Percentiles rank a stretch among this genome's conserved stretches.
Conservation (phyloP, 2,113 vertebrate genomes). For the Dicrurus megarhynchus region DNA sequence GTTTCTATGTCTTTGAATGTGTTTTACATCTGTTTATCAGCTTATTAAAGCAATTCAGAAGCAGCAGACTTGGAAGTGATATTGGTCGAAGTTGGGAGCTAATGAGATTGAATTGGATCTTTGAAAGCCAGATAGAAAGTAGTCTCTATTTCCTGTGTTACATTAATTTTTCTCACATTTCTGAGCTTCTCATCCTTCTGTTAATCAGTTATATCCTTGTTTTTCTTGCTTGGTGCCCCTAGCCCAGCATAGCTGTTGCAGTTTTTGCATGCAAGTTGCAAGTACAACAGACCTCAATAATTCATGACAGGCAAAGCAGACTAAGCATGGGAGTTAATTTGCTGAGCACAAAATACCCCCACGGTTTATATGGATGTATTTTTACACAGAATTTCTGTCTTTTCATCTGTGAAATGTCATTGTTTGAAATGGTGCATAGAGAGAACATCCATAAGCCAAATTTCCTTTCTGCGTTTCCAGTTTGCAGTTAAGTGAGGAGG, state of each 20-base stretch:
- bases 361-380: not conserved
- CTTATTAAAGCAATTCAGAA: not conserved
- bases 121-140: not conserved
- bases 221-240: not conserved
- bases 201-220: not conserved
- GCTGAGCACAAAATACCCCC: not conserved
- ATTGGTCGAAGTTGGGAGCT: not conserved
- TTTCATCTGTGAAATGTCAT: not conserved
- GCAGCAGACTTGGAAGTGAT: not conserved
- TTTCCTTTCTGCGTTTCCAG: not conserved
- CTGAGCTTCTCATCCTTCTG: not conserved
- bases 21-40: not conserved
- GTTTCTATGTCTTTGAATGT: not conserved
- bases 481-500: not conserved
- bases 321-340: not conserved
- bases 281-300: not conserved
- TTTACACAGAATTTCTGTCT: not conserved
- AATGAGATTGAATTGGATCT: not conserved
- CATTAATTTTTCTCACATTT: not conserved
- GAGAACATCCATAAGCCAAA: not conserved
- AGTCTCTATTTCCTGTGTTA: not conserved
- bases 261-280: not conserved
- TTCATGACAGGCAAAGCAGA: not conserved
- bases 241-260: not conserved
- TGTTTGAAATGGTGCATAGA: not conserved